Percentiles rank a stretch among this genome's conserved stretches.
These are phyloP conservation scores for Brienomyrus brachyistius DNA, from an alignment of 2,113 vertebrate species.

Conservation along the genomic window DNA sequence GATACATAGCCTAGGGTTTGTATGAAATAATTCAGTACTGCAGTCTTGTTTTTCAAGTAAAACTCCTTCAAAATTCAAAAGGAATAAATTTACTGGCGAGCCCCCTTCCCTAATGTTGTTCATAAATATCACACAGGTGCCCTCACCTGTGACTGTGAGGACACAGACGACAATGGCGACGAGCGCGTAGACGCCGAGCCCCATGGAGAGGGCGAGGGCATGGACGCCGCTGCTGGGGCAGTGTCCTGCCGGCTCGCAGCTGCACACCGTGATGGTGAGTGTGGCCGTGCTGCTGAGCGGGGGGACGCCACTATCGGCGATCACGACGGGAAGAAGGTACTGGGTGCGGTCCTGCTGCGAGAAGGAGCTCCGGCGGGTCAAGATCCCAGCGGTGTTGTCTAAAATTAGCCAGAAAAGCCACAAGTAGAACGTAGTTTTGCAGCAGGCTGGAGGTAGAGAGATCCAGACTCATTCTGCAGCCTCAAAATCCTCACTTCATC, in stretches of 20 bases:
- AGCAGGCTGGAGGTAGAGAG: not conserved
- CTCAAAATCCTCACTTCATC: not conserved
- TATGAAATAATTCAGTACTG: not conserved
- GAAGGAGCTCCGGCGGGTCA: constrained; percentile 71
- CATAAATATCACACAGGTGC: not conserved
- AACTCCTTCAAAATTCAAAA: not conserved
- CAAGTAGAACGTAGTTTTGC: not conserved
- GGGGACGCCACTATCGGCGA: constrained; percentile 77
- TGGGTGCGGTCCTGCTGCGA: constrained; percentile 62
- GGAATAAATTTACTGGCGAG: not conserved
- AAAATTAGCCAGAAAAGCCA: constrained; percentile 30
- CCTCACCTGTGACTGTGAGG: constrained; percentile 71
- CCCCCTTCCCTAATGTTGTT: not conserved
- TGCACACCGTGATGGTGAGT: constrained; percentile 74
- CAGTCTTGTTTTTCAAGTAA: not conserved
- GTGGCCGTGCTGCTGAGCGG: constrained; percentile 77
- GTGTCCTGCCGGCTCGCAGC: constrained; percentile 63
- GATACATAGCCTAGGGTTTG: not conserved
- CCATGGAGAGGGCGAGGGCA: constrained; percentile 63
- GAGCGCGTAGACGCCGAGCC: constrained; percentile 65
- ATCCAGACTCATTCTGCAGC: not conserved
- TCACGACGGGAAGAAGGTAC: constrained; percentile 71
- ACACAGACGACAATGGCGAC: constrained; percentile 65
- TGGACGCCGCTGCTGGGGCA: constrained; percentile 57
- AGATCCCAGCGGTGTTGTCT: constrained; percentile 86